Conservation (phyloP, 30 jellyfish, hydroid and myxozoan genomes). For the Phacellophora camtschatica region DNA sequence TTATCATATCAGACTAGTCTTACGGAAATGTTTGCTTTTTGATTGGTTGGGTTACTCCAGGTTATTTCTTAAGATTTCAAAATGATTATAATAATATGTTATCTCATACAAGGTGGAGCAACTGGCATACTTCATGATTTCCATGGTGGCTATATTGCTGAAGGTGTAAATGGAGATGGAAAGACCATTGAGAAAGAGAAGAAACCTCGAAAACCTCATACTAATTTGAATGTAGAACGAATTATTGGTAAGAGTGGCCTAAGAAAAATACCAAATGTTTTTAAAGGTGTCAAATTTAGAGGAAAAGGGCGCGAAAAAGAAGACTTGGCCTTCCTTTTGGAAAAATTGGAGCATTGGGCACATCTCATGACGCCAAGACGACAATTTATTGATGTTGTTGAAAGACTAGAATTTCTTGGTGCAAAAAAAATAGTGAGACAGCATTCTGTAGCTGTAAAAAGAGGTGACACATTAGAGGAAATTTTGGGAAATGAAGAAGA, state of each 20-base stretch:
- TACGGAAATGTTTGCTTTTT: too few species aligned
- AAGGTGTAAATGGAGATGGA: not conserved
- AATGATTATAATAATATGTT: too few species aligned
- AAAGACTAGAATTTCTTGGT: constrained; percentile 23
- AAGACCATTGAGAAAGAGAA: not conserved
- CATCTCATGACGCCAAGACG: constrained; percentile 26
- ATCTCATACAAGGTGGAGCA: too few species aligned
- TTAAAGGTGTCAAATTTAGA: constrained; percentile 7
- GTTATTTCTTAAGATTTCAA: too few species aligned
- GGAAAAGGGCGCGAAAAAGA: constrained; percentile 53
- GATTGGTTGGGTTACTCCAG: too few species aligned
- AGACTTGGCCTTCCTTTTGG: constrained; percentile 23
- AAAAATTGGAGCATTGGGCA: constrained; percentile 41
- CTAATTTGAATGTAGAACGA: constrained; percentile 17
- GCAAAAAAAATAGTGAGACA: not conserved
- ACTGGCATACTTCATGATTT: not conserved
- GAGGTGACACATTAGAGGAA: not conserved
- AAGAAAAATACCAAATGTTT: constrained; percentile 1
- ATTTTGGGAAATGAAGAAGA: not conserved
- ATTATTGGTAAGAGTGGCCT: constrained; percentile 27
- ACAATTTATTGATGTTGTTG: constrained; percentile 43
- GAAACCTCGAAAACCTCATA: constrained; percentile 8
- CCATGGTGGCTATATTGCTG: not conserved
- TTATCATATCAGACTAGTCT: too few species aligned
- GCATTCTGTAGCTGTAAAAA: constrained; percentile 3